These are phyloP conservation scores for Sturnira hondurensis DNA, from an alignment of 2,113 vertebrate species.

Conservation along the genomic window DNA sequence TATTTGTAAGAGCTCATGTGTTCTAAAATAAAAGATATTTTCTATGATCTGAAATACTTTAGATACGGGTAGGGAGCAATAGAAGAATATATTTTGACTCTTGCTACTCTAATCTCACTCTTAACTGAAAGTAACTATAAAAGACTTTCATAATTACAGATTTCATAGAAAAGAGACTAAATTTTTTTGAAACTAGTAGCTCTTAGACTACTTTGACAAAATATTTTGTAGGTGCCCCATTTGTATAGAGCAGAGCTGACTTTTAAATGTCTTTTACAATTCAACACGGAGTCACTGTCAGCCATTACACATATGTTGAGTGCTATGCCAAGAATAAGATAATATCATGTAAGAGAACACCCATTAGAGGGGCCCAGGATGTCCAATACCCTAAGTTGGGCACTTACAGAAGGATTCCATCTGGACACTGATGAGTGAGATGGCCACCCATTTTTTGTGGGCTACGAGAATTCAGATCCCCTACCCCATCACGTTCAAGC, in stretches of 20 bases:
- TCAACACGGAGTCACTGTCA: neutral
- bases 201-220: neutral
- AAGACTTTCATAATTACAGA: neutral
- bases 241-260: neutral
- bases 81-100: neutral
- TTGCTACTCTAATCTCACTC: neutral
- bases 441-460: neutral
- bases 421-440: neutral
- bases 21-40: neutral
- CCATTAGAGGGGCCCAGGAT: neutral
- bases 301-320: neutral
- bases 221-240: neutral
- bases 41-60: neutral
- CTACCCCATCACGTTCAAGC: neutral
- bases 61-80: neutral
- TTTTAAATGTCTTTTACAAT: neutral
- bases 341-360: neutral
- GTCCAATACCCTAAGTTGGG: neutral
- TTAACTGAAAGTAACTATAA: constrained; percentile 11
- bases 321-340: neutral
- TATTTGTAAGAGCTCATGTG: neutral
- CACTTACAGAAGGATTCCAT: neutral
- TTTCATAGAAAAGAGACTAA: neutral
- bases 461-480: neutral
- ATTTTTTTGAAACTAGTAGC: neutral